These are phyloP conservation scores for Drosophila nigritarsus DNA, from an alignment of 2,888 invertebrate species.

Conservation along the genomic window DNA sequence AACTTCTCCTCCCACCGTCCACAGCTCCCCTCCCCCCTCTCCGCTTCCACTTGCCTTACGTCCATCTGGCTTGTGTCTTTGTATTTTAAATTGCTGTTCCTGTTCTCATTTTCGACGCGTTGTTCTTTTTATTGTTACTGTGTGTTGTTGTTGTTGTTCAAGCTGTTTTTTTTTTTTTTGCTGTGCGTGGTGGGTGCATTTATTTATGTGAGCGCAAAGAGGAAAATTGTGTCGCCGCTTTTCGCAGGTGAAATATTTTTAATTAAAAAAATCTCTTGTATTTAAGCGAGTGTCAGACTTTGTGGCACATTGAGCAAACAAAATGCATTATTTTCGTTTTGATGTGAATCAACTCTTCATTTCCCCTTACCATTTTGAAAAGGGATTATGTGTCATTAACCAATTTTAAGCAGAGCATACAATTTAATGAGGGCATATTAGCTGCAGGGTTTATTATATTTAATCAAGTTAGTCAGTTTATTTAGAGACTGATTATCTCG, in stretches of 20 bases:
- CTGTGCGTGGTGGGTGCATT: constrained; percentile 68
- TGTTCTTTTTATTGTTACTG: constrained; percentile 26
- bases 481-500: background rate
- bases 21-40: background rate
- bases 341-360: background rate
- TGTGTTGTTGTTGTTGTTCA: constrained; percentile 23
- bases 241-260: constrained; percentile 78
- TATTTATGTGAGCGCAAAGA: constrained; percentile 72
- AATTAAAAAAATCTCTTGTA: constrained; percentile 78
- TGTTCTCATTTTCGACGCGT: constrained; percentile 54
- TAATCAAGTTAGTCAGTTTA: constrained; percentile 16
- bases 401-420: constrained; percentile 33
- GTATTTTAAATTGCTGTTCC: constrained; percentile 75
- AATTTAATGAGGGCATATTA: constrained; percentile 36
- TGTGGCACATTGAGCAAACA: constrained; percentile 35
- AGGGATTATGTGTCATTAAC: constrained; percentile 56
- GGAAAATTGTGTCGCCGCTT: constrained; percentile 69
- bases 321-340: constrained; percentile 46
- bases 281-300: constrained; percentile 72
- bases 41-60: constrained; percentile 7
- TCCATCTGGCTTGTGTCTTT: constrained; percentile 66
- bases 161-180: constrained; percentile 22
- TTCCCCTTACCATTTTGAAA: constrained; percentile 13
- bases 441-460: constrained; percentile 14
- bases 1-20: constrained; percentile 2